Percentiles rank a stretch among this genome's conserved stretches.
phyloP scores from a whole-genome alignment of 2,888 invertebrate genomes.

The Ypsolopha scabrella region DNA sequence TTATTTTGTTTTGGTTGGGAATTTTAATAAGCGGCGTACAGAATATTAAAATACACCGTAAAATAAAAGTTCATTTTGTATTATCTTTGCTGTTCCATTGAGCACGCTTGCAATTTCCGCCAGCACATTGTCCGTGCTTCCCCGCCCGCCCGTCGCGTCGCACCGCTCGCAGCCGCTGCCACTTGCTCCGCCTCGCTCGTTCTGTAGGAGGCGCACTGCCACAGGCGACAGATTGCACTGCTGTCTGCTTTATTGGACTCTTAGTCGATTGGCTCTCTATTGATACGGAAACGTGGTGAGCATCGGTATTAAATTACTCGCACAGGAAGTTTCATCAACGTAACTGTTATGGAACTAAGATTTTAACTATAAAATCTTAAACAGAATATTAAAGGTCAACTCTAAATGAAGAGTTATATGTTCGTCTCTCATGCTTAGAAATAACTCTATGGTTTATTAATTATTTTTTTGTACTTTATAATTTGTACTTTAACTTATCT shows the following conservation, averaged over 20 bases:
- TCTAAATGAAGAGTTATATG: not conserved
- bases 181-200: not conserved
- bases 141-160: constrained; percentile 7
- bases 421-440: not conserved
- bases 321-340: no score
- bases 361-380: no score
- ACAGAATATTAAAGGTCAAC: no score
- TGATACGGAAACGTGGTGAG: not conserved
- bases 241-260: not conserved
- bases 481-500: no score
- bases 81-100: constrained; percentile 26
- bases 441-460: no score
- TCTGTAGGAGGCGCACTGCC: not conserved
- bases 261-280: not conserved
- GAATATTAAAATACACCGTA: constrained; percentile 24
- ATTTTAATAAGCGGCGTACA: constrained; percentile 6
- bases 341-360: no score
- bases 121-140: constrained; percentile 14
- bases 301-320: no score
- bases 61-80: constrained; percentile 26
- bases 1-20: no score
- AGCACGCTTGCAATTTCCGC: constrained; percentile 31
- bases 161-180: no score
- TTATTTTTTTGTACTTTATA: no score
- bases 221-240: not conserved